A percentile compares a stretch with the other conserved stretches of the same genome.
phyloP scores from a whole-genome alignment of 2,888 invertebrate species.

The Aleiodes testaceus region DNA sequence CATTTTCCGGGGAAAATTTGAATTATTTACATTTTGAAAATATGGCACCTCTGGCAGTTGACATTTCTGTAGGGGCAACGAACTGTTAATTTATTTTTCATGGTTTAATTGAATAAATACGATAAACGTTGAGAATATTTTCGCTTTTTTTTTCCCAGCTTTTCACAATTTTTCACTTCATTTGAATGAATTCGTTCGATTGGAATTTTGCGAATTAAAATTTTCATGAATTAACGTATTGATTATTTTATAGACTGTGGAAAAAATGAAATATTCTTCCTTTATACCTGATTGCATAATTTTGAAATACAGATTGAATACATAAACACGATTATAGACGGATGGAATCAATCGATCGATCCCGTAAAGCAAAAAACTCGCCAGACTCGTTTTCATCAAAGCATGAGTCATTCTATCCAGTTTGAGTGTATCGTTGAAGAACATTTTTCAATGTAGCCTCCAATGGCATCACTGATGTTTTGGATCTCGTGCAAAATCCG shows the following conservation, averaged over 20 bases:
- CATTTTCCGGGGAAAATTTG: no score
- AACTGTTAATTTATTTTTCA: no score
- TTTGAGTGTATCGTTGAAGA: neutral
- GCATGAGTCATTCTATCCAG: conserved; percentile 16
- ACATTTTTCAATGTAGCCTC: conserved; percentile 15
- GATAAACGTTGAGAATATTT: no score
- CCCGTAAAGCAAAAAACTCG: conserved; percentile 15
- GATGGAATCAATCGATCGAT: conserved; percentile 30
- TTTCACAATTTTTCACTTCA: no score
- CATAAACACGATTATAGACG: conserved; percentile 24
- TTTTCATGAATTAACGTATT: conserved; percentile 1
- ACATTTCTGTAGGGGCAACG: no score
- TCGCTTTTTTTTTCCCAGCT: no score
- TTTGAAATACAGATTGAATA: neutral
- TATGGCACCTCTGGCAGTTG: no score
- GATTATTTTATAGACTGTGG: conserved; percentile 1
- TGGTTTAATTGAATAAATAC: no score
- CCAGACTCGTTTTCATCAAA: conserved; percentile 24
- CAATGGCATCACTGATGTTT: conserved; percentile 11
- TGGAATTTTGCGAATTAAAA: no score
- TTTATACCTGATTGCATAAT: conserved; percentile 14
- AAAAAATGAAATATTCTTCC: neutral
- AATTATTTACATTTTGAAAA: no score
- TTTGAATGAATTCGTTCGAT: no score
- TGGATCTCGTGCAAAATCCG: neutral